Percentiles rank a stretch among this genome's conserved stretches.
These are phyloP conservation scores for Myripristis murdjan DNA, from an alignment of 2,797 vertebrate genomes.

Conservation along the genomic window DNA sequence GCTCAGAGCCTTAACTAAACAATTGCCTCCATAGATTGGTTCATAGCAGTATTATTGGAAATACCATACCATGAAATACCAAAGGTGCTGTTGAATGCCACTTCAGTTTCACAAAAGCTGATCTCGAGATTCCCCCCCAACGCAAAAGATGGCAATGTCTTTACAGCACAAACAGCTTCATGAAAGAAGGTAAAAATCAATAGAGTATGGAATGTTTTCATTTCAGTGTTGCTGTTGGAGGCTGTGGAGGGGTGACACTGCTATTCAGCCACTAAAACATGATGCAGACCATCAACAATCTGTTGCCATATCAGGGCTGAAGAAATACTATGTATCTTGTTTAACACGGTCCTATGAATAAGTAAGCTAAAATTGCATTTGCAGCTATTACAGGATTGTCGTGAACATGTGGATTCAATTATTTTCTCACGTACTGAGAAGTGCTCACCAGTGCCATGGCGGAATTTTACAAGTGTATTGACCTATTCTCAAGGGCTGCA, in stretches of 20 bases:
- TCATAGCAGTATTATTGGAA: not conserved
- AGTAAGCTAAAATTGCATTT: slow-evolving; percentile 63
- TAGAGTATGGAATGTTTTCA: slow-evolving; percentile 19
- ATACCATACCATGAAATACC: not conserved
- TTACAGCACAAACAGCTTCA: slow-evolving; percentile 6
- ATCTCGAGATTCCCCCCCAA: not conserved
- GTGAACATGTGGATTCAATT: slow-evolving; percentile 80
- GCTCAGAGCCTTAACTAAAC: slow-evolving; percentile 26
- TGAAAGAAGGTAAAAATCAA: slow-evolving; percentile 31
- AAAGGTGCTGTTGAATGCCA: slow-evolving; percentile 21
- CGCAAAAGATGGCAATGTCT: not conserved
- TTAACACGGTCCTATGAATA: slow-evolving; percentile 52
- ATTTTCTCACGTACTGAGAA: slow-evolving; percentile 81
- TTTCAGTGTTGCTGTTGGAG: slow-evolving; percentile 12
- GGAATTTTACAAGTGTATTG: slow-evolving; percentile 83
- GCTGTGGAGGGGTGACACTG: not conserved
- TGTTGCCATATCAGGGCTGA: slow-evolving; percentile 20
- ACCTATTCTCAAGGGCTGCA: slow-evolving; percentile 79
- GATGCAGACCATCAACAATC: not conserved
- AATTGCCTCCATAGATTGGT: not conserved
- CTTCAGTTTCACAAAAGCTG: slow-evolving; percentile 2
- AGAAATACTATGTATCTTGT: slow-evolving; percentile 39
- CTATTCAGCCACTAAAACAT: not conserved
- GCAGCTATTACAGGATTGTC: slow-evolving; percentile 63
- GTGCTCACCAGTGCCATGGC: slow-evolving; percentile 72